Percentiles rank a stretch among this genome's conserved stretches.
Evolutionary conservation across 2,797 vertebrate species (phyloP).

Genomic region (Intellagama lesueurii): DNA sequence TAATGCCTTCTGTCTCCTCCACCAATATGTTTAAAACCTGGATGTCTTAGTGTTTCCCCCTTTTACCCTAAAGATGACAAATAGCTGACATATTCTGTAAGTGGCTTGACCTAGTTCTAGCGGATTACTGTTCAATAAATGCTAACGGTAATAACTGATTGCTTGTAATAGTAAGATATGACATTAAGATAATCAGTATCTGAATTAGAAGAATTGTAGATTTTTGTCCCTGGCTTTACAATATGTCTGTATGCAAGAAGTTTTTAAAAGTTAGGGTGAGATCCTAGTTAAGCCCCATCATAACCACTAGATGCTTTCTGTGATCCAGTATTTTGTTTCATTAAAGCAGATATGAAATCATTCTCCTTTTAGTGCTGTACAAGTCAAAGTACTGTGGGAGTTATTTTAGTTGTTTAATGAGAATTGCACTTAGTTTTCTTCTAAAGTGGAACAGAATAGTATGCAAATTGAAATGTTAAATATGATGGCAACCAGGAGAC

Average conservation of each 20-base stretch:
- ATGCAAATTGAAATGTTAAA: background rate
- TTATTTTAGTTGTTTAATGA: background rate
- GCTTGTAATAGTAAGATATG: background rate
- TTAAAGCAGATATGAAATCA: no score
- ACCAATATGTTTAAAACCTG: background rate
- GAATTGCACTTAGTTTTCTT: background rate
- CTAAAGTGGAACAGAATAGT: background rate
- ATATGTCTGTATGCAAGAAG: background rate
- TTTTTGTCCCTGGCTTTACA: background rate
- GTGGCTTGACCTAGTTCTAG: constrained; percentile 19
- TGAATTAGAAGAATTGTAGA: background rate
- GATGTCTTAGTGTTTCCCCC: background rate
- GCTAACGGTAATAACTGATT: constrained; percentile 9
- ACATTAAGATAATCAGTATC: background rate
- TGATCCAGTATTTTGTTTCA: background rate
- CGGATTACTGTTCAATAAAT: constrained; percentile 23
- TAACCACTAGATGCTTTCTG: background rate
- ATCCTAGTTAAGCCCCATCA: background rate
- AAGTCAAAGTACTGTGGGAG: background rate
- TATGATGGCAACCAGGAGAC: background rate
- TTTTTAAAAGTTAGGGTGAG: background rate
- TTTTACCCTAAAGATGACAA: background rate
- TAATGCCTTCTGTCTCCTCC: constrained; percentile 16
- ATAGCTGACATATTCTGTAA: constrained; percentile 10
- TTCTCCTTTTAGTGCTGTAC: background rate